Evolutionary conservation across 2,888 invertebrate genomes (phyloP), one percentile per base, ranked within the genome.

Genomic region (Resseliella maxima): DNA sequence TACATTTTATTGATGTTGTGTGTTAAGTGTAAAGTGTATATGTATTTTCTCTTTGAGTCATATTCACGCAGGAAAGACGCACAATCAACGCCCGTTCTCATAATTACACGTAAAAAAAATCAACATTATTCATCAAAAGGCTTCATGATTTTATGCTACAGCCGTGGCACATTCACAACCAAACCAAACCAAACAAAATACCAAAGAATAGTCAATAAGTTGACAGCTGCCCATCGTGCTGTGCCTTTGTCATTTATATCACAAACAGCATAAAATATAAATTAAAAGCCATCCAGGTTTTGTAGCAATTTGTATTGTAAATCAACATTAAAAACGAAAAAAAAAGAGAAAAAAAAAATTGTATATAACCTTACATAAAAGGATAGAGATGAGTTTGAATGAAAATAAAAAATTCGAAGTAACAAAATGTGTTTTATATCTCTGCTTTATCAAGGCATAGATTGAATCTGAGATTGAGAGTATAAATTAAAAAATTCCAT

Each of bases 1-100:
- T 72, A 72, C 72, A 72, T 72, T 72, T 72, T 72, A 72, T 72
- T 72, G 72, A 72, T 72, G 72, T 72, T 72, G 72, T 72, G 72
- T 72, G 31, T n/a, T n/a, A n/a, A n/a, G n/a, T n/a, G n/a, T n/a
- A n/a, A 72, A 72, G 72, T 72, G 72, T 31, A 1, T 59, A 12
- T 72, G 15, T 59, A 24, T 59, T 50, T 41, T 41, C 18, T 18
- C 46, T 24, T 24, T 59, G n/a, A 24, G 24, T 59, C 59, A 59
- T 59, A 24, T 59, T 24, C 24, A 24, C 15, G 35, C 31, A 8
- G 15, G 72, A 15, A 72, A 72, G 35, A 31, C 31, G 72, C 31
- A 35, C 72, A 72, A 72, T 72, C 72, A 72, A 72, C 72, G 72
- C 72, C 59, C n/a, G 72, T 72, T 35, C 12, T 72, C 72, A 72